These are phyloP conservation scores for Pollenia griseotomentosa DNA, from an alignment of 2,888 invertebrate genomes.

Conservation along the genomic window DNA sequence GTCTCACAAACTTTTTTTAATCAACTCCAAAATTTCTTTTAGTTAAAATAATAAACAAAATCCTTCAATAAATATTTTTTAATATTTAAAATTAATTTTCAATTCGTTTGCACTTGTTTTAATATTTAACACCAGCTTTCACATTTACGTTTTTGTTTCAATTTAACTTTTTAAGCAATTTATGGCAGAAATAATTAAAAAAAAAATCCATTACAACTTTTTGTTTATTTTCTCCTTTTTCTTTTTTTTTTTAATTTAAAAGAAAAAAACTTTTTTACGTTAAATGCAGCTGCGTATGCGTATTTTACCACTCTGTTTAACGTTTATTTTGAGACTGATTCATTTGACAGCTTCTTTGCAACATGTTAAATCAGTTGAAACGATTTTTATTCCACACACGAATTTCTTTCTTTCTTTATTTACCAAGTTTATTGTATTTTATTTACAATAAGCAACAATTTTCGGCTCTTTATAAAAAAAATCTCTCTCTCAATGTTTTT, in stretches of 20 bases:
- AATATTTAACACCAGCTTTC: constrained; percentile 62
- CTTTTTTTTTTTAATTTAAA: neutral
- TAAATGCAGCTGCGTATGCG: neutral
- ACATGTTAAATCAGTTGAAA: constrained; percentile 72
- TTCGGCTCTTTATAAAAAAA: neutral
- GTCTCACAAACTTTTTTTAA: too few relatives aligned
- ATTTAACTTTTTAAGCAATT: neutral
- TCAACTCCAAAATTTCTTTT: neutral
- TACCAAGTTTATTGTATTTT: constrained; percentile 7
- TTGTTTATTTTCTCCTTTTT: constrained; percentile 47
- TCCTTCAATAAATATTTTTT: constrained; percentile 9
- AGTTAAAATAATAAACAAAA: neutral
- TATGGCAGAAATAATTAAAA: constrained; percentile 48
- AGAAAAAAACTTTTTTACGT: neutral
- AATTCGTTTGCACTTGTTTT: neutral
- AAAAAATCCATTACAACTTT: constrained; percentile 6
- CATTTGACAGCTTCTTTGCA: constrained; percentile 63
- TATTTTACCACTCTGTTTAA: constrained; percentile 63
- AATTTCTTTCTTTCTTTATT: constrained; percentile 14
- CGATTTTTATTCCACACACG: constrained; percentile 19
- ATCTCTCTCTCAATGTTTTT: constrained; percentile 15
- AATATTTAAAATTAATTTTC: neutral
- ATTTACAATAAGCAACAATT: neutral
- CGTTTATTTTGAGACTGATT: constrained; percentile 74
- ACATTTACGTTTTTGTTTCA: constrained; percentile 58